Base-by-base conservation (phyloP, 2,113 vertebrate species). In the Syngnathus floridae region DNA sequence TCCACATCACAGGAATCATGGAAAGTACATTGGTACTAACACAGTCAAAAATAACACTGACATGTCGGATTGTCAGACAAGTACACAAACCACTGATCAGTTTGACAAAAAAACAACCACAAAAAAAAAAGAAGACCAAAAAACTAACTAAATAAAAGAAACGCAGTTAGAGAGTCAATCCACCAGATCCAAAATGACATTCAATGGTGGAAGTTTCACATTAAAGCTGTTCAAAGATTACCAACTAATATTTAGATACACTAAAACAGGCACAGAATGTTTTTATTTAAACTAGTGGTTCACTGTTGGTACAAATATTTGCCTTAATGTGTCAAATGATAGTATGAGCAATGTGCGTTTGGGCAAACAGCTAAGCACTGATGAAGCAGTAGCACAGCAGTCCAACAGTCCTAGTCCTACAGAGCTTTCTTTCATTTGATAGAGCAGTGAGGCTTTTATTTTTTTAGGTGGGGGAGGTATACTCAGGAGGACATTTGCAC, bases 371-470 rank as follows among this genome's bases (percentile, higher is more conserved):
- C 63, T n/a, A 51, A 54, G 19, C 58, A n/a, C 26, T 51, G 17
- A 69, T 14, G 52, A 31, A 68, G 40, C n/a, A 31, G 36, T 71
- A 40, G 58, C 66, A 63, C 64, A 14, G 46, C 26, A 31, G 26
- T 31, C 26, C 26, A 26, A n/a, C 21, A 14, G 63, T 31, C 37
- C 21, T 40, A 41, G 7, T 17, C 26, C 12, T 84, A 91, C 86
- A 88, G 82, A 82, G 76, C 62, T 54, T 40, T 74, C 81, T 86
- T 89, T 90, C 79, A 89, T 22, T 17, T 69, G 48, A 65, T 62
- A 72, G 57, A 38, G 54, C 58, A 40, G 40, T 9, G 16, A n/a
- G 16, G 19, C 6, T 26, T 54, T 26, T 54, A 22, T 22, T 22
- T 51, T 11, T 10, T 21, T 10, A 10, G 19, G 49, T 21, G 49